These are phyloP conservation scores for Phenacoccus solenopsis DNA, from an alignment of 1,140 invertebrate genomes.

Conservation along the genomic window DNA sequence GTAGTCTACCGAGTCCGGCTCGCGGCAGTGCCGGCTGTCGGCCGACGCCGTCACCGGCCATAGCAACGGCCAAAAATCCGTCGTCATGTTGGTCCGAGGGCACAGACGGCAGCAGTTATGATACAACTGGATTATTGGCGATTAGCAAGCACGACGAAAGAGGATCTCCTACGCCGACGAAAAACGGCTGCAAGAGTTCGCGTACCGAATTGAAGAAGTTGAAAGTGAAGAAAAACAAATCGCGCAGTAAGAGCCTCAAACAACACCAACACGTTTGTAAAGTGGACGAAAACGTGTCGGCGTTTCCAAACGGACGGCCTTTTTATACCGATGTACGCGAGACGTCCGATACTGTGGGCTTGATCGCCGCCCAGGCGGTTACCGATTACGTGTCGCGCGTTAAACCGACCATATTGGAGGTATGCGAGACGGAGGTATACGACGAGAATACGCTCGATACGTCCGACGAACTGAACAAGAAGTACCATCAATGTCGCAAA, in stretches of 20 bases:
- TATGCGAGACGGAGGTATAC: neutral
- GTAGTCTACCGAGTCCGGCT: slow-evolving; percentile 51
- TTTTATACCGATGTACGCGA: neutral
- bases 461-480: slow-evolving; percentile 30
- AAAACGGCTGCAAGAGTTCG: neutral
- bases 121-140: slow-evolving; percentile 25
- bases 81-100: slow-evolving; percentile 23
- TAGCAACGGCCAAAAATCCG: slow-evolving; percentile 27
- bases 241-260: neutral
- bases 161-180: slow-evolving; percentile 29
- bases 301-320: neutral
- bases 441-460: neutral
- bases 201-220: neutral
- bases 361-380: neutral
- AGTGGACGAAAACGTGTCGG: neutral
- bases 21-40: slow-evolving; percentile 43
- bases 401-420: neutral
- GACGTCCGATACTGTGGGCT: neutral
- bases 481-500: slow-evolving; percentile 19
- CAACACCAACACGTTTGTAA: neutral
- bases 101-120: slow-evolving; percentile 18
- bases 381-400: neutral
- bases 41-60: slow-evolving; percentile 28
- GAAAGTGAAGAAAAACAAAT: neutral
- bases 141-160: slow-evolving; percentile 30